Evolutionary conservation across 2,888 invertebrate species (phyloP).

Genomic region (Mactromeris polynyma): DNA sequence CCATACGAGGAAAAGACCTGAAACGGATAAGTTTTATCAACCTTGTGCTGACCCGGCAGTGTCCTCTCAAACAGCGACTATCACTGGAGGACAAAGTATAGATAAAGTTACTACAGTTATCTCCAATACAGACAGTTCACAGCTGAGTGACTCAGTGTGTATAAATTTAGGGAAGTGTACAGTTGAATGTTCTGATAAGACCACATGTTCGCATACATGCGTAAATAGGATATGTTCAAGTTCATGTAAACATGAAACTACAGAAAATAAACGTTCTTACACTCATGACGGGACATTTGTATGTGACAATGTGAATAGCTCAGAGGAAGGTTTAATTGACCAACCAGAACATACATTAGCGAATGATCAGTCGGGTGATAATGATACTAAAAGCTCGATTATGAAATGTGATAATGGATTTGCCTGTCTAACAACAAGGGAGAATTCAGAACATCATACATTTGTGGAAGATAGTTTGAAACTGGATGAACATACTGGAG

Average conservation of each 20-base stretch:
- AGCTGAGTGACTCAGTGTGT: constrained; percentile 40
- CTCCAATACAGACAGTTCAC: constrained; percentile 30
- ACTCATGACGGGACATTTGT: constrained; percentile 2
- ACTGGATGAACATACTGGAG: constrained; percentile 45
- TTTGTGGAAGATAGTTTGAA: constrained; percentile 17
- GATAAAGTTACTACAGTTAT: constrained; percentile 34
- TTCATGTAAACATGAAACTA: constrained; percentile 23
- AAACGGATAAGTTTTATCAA: neutral
- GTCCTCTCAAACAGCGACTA: constrained; percentile 14
- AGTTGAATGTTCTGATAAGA: constrained; percentile 36
- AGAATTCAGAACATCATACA: neutral
- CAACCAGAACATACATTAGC: neutral
- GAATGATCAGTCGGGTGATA: constrained; percentile 36
- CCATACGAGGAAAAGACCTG: constrained; percentile 5
- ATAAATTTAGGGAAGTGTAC: constrained; percentile 39
- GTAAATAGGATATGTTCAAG: constrained; percentile 31
- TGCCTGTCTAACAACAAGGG: neutral
- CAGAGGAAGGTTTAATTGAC: neutral
- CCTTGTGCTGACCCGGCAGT: neutral
- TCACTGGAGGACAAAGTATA: constrained; percentile 35
- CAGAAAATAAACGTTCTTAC: constrained; percentile 29
- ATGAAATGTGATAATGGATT: constrained; percentile 35
- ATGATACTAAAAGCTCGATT: constrained; percentile 26
- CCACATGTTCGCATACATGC: constrained; percentile 24
- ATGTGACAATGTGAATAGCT: neutral